phyloP scores from a whole-genome alignment of 2,113 vertebrate genomes.

The Grus americana region DNA sequence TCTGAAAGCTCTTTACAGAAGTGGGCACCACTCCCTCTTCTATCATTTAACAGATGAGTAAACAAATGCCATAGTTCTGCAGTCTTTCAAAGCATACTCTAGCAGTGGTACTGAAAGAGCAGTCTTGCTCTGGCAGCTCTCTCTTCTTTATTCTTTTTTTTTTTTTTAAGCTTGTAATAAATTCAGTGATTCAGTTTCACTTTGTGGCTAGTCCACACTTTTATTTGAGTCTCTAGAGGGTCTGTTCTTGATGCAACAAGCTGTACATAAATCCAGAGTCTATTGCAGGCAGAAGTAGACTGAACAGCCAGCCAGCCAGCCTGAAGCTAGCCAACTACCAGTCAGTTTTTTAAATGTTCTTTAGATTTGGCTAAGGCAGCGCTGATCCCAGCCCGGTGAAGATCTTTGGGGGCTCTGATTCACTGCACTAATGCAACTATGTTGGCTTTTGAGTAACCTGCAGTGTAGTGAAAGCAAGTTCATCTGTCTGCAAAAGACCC shows the following conservation, averaged over 20 bases:
- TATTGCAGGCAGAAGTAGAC: neutral
- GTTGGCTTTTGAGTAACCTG: neutral
- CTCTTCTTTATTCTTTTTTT: neutral
- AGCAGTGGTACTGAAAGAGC: neutral
- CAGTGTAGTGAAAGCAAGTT: neutral
- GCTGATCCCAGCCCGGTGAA: neutral
- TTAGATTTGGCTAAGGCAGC: neutral
- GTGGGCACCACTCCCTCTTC: neutral
- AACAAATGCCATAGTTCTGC: neutral
- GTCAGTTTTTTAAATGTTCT: neutral
- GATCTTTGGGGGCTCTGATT: neutral
- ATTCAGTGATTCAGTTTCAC: neutral
- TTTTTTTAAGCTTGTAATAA: neutral
- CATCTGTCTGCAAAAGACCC: neutral
- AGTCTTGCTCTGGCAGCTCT: neutral
- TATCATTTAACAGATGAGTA: neutral
- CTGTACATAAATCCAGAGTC: neutral
- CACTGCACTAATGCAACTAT: accelerated
- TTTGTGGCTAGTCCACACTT: neutral
- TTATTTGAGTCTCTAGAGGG: neutral
- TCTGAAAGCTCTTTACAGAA: neutral
- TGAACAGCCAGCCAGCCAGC: neutral
- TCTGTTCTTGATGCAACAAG: neutral
- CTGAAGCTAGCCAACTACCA: neutral
- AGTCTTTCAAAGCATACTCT: neutral